Base-by-base conservation (phyloP, 2,888 invertebrate species). In the Chrysodeixis includens region DNA sequence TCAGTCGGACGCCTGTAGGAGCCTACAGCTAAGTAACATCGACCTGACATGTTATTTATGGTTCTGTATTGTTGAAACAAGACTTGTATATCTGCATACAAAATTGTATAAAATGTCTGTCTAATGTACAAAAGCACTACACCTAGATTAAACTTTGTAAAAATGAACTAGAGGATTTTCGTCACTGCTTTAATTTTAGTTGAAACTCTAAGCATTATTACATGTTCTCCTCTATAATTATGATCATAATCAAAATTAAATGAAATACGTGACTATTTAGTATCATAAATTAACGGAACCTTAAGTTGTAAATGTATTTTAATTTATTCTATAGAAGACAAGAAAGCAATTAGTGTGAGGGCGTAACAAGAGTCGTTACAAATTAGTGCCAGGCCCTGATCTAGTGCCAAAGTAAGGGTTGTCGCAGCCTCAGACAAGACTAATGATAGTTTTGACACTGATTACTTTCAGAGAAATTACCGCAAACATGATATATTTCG, bases 321-420 rank as follows among this genome's bases (percentile, higher is more conserved):
- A 75, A 77, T 65, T 60, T 61, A 77, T 75, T 73, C 69, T 46
- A 65, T 62, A 70, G 55, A 55, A 64, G 60, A 35, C 62, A 32
- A 10, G n/a, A 76, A 69, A 69, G 78, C 63, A 80, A 80, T 80
- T 80, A 67, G 55, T 49, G n/a, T 59, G 30, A 22, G 26, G 30
- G 22, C 49, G 54, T 35, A 54, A 54, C 20, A 58, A 40, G 59
- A 64, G 58, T 62, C 53, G 62, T 66, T 62, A 68, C 62, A 56
- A 76, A 80, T 77, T 77, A 74, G 74, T 55, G 52, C 60, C 66
- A 56, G 49, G 26, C n/a, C 66, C 57, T 54, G 68, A 76, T 72
- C 72, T 69, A 79, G 80, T 69, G 54, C 66, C 62, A 63, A 69
- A 70, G 68, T 66, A 51, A 79, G 78, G 65, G 66, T 64, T 66